phyloP scores from a whole-genome alignment of 92 coral and sea anemone genomes.

The Paramuricea clavata region DNA sequence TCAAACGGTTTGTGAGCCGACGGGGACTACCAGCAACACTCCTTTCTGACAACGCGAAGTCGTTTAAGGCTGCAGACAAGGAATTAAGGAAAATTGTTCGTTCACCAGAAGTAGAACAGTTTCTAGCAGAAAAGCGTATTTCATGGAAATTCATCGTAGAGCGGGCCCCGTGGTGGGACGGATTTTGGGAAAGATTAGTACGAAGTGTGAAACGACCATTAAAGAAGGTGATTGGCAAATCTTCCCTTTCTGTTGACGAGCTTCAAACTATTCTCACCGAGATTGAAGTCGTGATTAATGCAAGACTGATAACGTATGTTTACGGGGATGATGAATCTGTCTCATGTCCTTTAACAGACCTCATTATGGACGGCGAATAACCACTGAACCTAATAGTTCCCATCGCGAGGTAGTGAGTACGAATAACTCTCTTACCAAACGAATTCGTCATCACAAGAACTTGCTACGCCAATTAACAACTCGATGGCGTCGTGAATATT shows the following conservation, averaged over 20 bases:
- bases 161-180: conserved; percentile 51
- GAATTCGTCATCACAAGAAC: conserved; percentile 55
- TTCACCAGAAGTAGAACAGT: conserved; percentile 35
- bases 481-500: conserved; percentile 69
- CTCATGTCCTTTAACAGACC: conserved; percentile 11
- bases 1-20: background rate
- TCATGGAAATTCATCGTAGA: conserved; percentile 58
- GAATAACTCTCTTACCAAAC: conserved; percentile 62
- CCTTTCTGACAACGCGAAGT: conserved; percentile 61
- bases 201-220: conserved; percentile 40
- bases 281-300: conserved; percentile 12
- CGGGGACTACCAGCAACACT: conserved; percentile 46
- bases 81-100: conserved; percentile 44
- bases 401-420: conserved; percentile 53
- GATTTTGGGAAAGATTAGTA: conserved; percentile 39
- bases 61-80: conserved; percentile 43
- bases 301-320: conserved; percentile 42
- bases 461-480: conserved; percentile 56
- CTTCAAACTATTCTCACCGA: conserved; percentile 34
- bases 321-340: conserved; percentile 32
- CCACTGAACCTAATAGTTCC: conserved; percentile 27
- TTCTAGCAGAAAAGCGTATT: conserved; percentile 42
- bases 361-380: conserved; percentile 47
- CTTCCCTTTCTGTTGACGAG: conserved; percentile 20
- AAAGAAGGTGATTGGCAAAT: conserved; percentile 37